A percentile compares a stretch with the other conserved stretches of the same genome.
These are phyloP conservation scores for Chelonoidis abingdonii DNA, from an alignment of 2,113 vertebrate genomes.

Conservation along the genomic window DNA sequence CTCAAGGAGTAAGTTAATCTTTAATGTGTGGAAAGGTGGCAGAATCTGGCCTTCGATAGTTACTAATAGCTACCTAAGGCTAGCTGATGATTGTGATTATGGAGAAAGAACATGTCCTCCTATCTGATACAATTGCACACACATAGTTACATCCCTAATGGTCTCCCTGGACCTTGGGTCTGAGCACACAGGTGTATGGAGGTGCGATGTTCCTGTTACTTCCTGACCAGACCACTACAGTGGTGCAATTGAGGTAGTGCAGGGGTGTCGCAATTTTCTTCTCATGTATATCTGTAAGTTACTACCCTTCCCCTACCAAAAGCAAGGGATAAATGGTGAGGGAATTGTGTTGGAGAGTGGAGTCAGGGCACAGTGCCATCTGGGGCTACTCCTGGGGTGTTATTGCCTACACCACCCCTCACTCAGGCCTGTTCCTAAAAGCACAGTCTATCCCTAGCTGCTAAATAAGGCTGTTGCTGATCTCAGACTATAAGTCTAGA, in stretches of 20 bases:
- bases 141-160: neutral
- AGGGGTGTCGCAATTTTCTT: neutral
- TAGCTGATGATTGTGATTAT: neutral
- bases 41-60: neutral
- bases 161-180: neutral
- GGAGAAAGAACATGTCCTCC: neutral
- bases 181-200: neutral
- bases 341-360: neutral
- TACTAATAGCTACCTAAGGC: neutral
- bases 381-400: neutral
- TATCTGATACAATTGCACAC: neutral
- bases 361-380: neutral
- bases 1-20: neutral
- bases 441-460: neutral
- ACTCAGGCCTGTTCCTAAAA: neutral
- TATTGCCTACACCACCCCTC: neutral
- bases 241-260: neutral
- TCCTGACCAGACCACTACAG: neutral
- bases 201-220: fast-evolving
- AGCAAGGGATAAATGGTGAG: neutral
- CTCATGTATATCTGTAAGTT: neutral
- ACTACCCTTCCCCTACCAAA: neutral
- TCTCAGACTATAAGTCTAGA: constrained; percentile 44
- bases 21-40: neutral
- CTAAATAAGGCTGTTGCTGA: neutral